Evolutionary conservation across 2,888 invertebrate species (phyloP).

Genomic region (Heteromurus nitidus): DNA sequence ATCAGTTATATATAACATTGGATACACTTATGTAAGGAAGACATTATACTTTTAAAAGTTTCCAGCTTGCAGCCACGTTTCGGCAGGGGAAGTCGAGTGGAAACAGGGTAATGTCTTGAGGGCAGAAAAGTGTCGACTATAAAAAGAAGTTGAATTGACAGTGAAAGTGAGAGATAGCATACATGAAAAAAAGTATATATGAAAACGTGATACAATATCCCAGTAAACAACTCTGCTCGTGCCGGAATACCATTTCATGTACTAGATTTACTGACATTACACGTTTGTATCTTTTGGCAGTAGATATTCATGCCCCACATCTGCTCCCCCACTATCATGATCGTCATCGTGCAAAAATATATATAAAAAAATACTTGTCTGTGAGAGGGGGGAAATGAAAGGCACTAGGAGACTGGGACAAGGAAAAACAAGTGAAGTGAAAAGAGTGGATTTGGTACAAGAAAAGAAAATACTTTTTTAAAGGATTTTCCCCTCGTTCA

Average conservation of each 20-base stretch:
- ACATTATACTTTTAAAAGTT: no score
- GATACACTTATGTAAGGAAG: no score
- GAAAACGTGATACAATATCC: no score
- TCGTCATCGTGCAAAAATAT: slow-evolving; percentile 18
- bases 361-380: no score
- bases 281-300: background rate
- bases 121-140: slow-evolving; percentile 35
- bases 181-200: no score
- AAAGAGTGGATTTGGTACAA: background rate
- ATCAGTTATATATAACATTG: no score
- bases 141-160: slow-evolving; percentile 30
- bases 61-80: background rate
- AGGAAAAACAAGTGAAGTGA: background rate
- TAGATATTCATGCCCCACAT: background rate
- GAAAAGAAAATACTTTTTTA: slow-evolving; percentile 1
- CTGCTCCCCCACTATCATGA: slow-evolving; percentile 6
- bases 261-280: slow-evolving; percentile 1
- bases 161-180: slow-evolving; percentile 32
- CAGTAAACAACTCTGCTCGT: no score
- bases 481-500: slow-evolving; percentile 15
- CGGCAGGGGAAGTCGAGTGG: slow-evolving; percentile 20
- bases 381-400: no score
- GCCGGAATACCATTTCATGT: background rate
- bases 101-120: slow-evolving; percentile 38
- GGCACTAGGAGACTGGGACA: background rate